phyloP scores from a whole-genome alignment of 2,888 invertebrate species.

The Xiphydria camelus region DNA sequence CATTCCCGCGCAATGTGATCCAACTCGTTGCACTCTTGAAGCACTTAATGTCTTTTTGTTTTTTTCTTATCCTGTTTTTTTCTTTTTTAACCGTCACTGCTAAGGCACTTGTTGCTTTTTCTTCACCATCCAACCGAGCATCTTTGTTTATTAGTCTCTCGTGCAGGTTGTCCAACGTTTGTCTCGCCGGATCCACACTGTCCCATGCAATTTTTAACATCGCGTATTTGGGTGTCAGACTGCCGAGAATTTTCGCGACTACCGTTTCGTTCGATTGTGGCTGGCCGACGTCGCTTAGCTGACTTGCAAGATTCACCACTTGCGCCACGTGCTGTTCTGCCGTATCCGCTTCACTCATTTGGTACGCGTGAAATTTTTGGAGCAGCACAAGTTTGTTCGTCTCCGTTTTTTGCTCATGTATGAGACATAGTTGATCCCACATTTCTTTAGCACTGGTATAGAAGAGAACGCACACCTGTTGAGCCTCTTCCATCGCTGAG shows the following conservation, averaged over 20 bases:
- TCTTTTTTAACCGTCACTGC: not conserved
- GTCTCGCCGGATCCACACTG: slow-evolving; percentile 9
- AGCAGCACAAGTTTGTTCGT: slow-evolving; percentile 17
- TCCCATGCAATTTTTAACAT: slow-evolving; percentile 14
- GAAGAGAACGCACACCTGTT: slow-evolving; percentile 18
- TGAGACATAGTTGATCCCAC: slow-evolving; percentile 17
- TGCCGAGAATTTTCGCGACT: slow-evolving; percentile 18
- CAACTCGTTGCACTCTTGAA: slow-evolving; percentile 6
- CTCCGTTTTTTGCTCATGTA: slow-evolving; percentile 18
- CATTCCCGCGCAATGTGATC: slow-evolving; percentile 7
- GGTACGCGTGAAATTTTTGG: slow-evolving; percentile 15
- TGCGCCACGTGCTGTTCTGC: slow-evolving; percentile 8
- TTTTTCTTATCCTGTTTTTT: not conserved
- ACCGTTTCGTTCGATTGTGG: slow-evolving; percentile 4
- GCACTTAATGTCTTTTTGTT: not conserved
- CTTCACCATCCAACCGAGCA: not conserved
- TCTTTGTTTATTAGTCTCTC: slow-evolving; percentile 26
- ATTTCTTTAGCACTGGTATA: slow-evolving; percentile 17
- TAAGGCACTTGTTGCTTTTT: not conserved
- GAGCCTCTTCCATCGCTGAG: slow-evolving; percentile 16
- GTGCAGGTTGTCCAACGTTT: slow-evolving; percentile 15
- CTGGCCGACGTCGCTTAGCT: slow-evolving; percentile 18
- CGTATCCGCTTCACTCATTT: no score
- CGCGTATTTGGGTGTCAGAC: slow-evolving; percentile 15
- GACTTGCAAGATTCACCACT: slow-evolving; percentile 10